Conservation (phyloP, 2,888 invertebrate genomes). For the Cryptus viduatorius region DNA sequence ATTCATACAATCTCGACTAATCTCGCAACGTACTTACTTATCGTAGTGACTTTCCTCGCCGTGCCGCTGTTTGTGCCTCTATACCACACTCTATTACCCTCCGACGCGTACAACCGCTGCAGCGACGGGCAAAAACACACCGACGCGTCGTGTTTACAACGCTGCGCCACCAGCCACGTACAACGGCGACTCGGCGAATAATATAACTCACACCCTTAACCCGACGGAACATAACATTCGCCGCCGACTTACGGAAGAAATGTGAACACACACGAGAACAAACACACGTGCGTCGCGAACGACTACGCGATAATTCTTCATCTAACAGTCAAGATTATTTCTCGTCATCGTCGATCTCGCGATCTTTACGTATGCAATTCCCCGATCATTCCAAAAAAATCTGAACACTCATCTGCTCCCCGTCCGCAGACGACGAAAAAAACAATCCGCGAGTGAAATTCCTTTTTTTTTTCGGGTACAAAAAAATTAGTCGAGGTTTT, state of each 20-base stretch:
- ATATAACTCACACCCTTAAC: neutral
- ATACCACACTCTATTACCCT: neutral
- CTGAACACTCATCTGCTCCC: no score
- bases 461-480: no score
- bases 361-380: neutral
- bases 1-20: neutral
- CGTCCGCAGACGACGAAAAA: neutral
- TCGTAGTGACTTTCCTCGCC: neutral
- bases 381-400: neutral
- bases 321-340: slow-evolving; percentile 15
- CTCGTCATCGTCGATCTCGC: neutral
- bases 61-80: neutral
- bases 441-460: neutral
- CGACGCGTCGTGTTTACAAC: slow-evolving; percentile 11
- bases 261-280: neutral
- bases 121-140: neutral
- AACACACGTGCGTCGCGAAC: neutral
- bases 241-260: neutral
- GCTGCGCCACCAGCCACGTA: slow-evolving; percentile 14
- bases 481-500: no score
- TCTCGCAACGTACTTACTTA: neutral
- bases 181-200: neutral
- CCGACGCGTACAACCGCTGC: neutral
- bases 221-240: neutral
- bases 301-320: neutral